Conservation (phyloP, 2,113 vertebrate species). For the Pluvialis apricaria region DNA sequence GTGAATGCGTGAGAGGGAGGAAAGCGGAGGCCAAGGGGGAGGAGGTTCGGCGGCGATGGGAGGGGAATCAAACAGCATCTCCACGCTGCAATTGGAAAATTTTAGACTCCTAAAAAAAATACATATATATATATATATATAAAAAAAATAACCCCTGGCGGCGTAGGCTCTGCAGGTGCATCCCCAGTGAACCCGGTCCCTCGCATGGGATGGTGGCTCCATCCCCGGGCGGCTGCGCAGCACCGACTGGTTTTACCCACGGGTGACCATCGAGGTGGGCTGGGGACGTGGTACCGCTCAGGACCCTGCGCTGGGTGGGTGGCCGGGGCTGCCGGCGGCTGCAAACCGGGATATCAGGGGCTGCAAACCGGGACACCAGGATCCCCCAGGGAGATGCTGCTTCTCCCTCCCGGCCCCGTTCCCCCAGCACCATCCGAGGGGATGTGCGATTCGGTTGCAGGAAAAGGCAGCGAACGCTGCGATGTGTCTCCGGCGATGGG, state of each 20-base stretch:
- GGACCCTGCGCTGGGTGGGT: rapidly evolving
- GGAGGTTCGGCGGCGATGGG: not conserved
- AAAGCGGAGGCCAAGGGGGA: slow-evolving; percentile 26
- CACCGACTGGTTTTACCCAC: not conserved
- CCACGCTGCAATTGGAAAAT: slow-evolving; percentile 28
- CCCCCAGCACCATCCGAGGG: not conserved
- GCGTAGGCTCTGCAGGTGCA: slow-evolving; percentile 37
- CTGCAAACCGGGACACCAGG: not conserved
- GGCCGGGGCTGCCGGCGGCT: not conserved
- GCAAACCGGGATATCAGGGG: not conserved
- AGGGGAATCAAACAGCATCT: slow-evolving; percentile 36
- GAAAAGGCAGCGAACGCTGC: not conserved
- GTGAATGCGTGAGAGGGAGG: slow-evolving; percentile 39
- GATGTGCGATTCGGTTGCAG: rapidly evolving
- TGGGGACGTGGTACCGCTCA: not conserved
- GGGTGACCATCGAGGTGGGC: not conserved
- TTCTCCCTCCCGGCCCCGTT: not conserved
- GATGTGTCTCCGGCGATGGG: rapidly evolving
- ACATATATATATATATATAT: not conserved
- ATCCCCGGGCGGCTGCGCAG: rapidly evolving
- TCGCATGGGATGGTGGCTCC: not conserved
- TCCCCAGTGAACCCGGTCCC: not conserved
- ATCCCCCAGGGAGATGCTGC: not conserved
- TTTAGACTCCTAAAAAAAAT: slow-evolving; percentile 4
- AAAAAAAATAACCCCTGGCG: not conserved